Evolutionary conservation across 2,113 vertebrate species (phyloP), one percentile per base, ranked within the genome.

Genomic region (Azemiops feae): DNA sequence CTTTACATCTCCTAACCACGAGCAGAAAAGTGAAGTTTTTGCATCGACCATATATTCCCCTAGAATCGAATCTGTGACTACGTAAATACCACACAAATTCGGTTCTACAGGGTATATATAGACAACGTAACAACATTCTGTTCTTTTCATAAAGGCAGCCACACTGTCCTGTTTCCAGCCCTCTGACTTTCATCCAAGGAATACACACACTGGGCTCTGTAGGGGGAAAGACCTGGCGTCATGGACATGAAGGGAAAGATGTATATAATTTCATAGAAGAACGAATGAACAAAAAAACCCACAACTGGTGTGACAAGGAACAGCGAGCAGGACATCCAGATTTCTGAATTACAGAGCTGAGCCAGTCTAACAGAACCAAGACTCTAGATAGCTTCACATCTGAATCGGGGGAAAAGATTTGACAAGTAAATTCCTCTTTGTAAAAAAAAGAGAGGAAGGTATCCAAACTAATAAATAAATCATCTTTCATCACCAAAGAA

Each of bases 21-120:
- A 97, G 94, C 94, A 97, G 97, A 97, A 97, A 96, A 92, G 97
- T 98, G 99, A 99, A 98, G 99, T 99, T 98, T 99, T 99, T 99
- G 98, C 99, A 99, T 99, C 99, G 99, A 99, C 99, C 99, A 99
- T 99, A 99, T 99, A 99, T 99, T 99, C 99, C 99, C 99, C 99
- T 99, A 99, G 98, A 99, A 99, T 99, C 99, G 99, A 99, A 99
- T 99, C 98, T 99, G 99, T 99, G 99, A 99, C 98, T 98, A 97
- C 97, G 97, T 97, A 97, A 98, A 98, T 93, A 99, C 98, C 97
- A 98, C 98, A 98, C 97, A 98, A 98, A 98, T 98, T 98, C 98
- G 98, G 98, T 98, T 98, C 98, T 98, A 98, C 98, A 98, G 98
- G 98, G 98, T 98, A 98, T 98, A 98, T 98, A 98, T 98, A 98